These are phyloP conservation scores for Drosophila diplacantha DNA, from an alignment of 2,888 invertebrate genomes.

Conservation along the genomic window DNA sequence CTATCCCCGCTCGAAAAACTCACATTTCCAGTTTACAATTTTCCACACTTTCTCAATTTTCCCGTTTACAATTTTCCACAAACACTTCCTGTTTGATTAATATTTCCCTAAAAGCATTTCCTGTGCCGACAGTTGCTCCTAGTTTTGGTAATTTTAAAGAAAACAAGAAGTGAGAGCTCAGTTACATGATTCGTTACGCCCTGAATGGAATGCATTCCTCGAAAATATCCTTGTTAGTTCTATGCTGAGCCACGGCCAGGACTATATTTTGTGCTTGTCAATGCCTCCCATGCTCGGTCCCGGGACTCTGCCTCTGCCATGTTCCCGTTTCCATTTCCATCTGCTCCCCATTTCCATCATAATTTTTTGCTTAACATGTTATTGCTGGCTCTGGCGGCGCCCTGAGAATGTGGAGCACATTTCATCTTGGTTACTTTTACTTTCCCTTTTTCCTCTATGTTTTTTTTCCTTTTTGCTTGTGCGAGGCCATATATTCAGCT, in stretches of 20 bases:
- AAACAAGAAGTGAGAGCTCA: conserved; percentile 26
- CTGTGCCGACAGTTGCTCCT: conserved; percentile 15
- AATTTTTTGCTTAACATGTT: conserved; percentile 45
- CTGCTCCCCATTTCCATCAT: conserved; percentile 36
- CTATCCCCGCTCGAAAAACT: background rate
- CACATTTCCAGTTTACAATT: background rate
- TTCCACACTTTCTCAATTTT: too few relatives aligned
- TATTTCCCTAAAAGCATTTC: conserved; percentile 19
- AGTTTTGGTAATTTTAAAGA: conserved; percentile 22
- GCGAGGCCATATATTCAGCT: conserved; percentile 32
- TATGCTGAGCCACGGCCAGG: conserved; percentile 18
- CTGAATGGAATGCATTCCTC: conserved; percentile 21
- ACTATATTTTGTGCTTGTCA: conserved; percentile 34
- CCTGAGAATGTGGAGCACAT: conserved; percentile 35
- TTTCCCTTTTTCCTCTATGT: conserved; percentile 46
- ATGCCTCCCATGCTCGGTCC: conserved; percentile 16
- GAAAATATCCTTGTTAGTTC: conserved; percentile 33
- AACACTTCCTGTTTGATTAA: conserved; percentile 16
- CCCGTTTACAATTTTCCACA: background rate
- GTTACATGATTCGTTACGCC: conserved; percentile 37
- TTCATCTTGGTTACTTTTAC: conserved; percentile 56
- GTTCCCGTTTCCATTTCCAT: conserved; percentile 20
- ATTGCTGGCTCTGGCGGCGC: conserved; percentile 31
- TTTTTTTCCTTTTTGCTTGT: conserved; percentile 8
- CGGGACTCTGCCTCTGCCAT: conserved; percentile 3